phyloP scores from a whole-genome alignment of 2,797 vertebrate species.

The Sparus aurata region DNA sequence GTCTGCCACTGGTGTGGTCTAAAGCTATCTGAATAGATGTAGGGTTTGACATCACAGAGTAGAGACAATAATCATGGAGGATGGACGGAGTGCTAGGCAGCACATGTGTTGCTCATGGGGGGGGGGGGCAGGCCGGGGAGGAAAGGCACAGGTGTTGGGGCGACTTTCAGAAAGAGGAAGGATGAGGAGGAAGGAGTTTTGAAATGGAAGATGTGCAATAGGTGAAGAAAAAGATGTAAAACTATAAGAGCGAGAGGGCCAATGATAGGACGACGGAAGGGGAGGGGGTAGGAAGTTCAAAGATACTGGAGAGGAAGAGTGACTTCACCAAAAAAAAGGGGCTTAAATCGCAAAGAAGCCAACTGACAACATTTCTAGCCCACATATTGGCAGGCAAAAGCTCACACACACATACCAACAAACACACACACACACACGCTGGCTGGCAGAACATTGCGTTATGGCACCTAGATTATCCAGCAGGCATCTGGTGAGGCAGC shows the following conservation, averaged over 20 bases:
- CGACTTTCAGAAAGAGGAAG: constrained; percentile 51
- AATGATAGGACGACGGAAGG: background rate
- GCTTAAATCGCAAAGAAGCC: constrained; percentile 55
- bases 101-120: constrained; percentile 38
- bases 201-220: constrained; percentile 12
- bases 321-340: constrained; percentile 30
- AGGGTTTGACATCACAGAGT: constrained; percentile 41
- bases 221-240: background rate
- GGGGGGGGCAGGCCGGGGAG: constrained; percentile 32
- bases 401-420: constrained; percentile 18
- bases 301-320: background rate
- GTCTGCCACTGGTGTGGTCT: constrained; percentile 26
- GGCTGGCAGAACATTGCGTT: constrained; percentile 68
- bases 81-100: constrained; percentile 33
- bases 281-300: background rate
- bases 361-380: constrained; percentile 41
- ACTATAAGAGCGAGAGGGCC: background rate
- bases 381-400: constrained; percentile 53
- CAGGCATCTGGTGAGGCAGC: constrained; percentile 80
- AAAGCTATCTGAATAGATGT: constrained; percentile 32
- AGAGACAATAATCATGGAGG: constrained; percentile 32
- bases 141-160: constrained; percentile 68
- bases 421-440: constrained; percentile 17
- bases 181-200: background rate
- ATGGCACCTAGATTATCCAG: constrained; percentile 76